Percentiles rank a stretch among this genome's conserved stretches.
Evolutionary conservation across 2,113 vertebrate species (phyloP).

Genomic region (Chlamydotis undulata): DNA sequence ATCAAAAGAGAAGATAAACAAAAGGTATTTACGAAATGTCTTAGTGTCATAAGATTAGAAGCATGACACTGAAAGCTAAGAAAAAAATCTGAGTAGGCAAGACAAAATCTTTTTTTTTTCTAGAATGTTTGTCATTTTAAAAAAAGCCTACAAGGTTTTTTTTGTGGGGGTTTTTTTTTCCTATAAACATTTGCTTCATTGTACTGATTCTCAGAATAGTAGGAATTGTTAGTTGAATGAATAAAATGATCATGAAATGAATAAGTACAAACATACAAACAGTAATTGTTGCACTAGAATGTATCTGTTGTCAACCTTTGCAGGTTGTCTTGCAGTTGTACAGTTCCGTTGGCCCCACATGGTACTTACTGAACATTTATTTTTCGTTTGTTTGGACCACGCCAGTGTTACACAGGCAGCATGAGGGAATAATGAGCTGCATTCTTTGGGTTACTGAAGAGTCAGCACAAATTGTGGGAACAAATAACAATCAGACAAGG

Average conservation of each 20-base stretch:
- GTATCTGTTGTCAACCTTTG: constrained; percentile 66
- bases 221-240: constrained; percentile 67
- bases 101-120: constrained; percentile 34
- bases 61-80: constrained; percentile 30
- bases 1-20: background rate
- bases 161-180: background rate
- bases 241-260: constrained; percentile 56
- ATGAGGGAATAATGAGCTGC: constrained; percentile 56
- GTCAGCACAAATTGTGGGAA: constrained; percentile 66
- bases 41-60: constrained; percentile 14
- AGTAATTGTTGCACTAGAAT: constrained; percentile 68
- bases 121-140: constrained; percentile 43
- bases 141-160: background rate
- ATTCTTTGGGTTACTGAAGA: constrained; percentile 67
- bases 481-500: constrained; percentile 70
- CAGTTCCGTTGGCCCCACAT: constrained; percentile 63
- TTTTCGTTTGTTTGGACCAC: constrained; percentile 28
- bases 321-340: constrained; percentile 65
- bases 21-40: constrained; percentile 39
- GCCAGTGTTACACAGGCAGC: constrained; percentile 38
- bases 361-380: constrained; percentile 59
- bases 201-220: constrained; percentile 61
- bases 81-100: constrained; percentile 52
- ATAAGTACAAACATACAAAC: constrained; percentile 65
- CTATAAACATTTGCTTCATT: constrained; percentile 67